Conservation (phyloP, 2,888 invertebrate genomes). For the Leptura quadrifasciata region DNA sequence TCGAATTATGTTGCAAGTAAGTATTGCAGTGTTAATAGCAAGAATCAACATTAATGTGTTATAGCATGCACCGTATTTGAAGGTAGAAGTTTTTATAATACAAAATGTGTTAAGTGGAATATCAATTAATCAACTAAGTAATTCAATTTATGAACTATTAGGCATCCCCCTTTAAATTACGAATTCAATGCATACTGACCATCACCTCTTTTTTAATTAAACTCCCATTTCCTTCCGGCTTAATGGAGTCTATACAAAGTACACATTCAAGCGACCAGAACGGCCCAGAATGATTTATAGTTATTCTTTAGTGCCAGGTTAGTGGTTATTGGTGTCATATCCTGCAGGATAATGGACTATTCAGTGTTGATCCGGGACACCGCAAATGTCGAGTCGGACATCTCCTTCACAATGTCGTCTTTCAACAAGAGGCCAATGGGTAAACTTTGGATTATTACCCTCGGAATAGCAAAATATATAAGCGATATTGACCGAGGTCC, state of each 20-base stretch:
- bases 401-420: constrained; percentile 40
- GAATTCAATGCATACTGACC: constrained; percentile 1
- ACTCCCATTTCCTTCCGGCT: constrained; percentile 6
- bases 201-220: constrained; percentile 29
- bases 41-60: too few relatives aligned
- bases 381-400: constrained; percentile 49
- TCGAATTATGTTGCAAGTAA: too few relatives aligned
- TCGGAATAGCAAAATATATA: constrained; percentile 11
- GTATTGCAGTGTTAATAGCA: too few relatives aligned
- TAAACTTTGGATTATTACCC: constrained; percentile 32
- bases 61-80: too few relatives aligned
- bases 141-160: background rate
- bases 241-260: constrained; percentile 31
- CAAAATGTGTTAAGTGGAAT: too few relatives aligned
- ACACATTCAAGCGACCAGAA: background rate
- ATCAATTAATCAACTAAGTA: too few relatives aligned
- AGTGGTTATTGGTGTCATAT: constrained; percentile 64
- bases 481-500: constrained; percentile 30
- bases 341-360: constrained; percentile 63
- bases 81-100: too few relatives aligned
- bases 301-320: constrained; percentile 56
- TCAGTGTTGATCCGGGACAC: constrained; percentile 55
- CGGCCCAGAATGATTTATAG: constrained; percentile 55
- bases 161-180: background rate
- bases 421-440: constrained; percentile 33